phyloP scores from a whole-genome alignment of 2,113 vertebrate genomes.

The Oncorhynchus clarkii region DNA sequence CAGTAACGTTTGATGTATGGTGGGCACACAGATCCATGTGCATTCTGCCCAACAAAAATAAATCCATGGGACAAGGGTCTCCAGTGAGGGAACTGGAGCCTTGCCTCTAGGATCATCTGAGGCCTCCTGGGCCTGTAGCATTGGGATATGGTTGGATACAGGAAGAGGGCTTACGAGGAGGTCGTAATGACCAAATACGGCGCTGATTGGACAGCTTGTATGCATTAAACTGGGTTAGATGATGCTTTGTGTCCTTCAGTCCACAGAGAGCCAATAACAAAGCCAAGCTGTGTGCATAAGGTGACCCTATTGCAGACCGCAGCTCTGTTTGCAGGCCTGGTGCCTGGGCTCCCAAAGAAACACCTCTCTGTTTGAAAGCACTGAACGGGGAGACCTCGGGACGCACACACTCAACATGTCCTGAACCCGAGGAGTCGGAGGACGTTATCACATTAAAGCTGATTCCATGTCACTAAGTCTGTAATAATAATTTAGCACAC shows the following conservation, averaged over 20 bases:
- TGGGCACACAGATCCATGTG: conserved; percentile 22
- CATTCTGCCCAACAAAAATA: conserved; percentile 18
- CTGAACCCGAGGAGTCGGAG: conserved; percentile 5
- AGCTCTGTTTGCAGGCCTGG: conserved; percentile 49
- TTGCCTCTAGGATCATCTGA: conserved; percentile 42
- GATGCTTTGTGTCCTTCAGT: conserved; percentile 65
- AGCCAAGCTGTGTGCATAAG: conserved; percentile 61
- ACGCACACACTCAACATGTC: conserved; percentile 30
- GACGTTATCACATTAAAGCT: too few species aligned
- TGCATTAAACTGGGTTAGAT: conserved; percentile 68
- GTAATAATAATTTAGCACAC: too few species aligned
- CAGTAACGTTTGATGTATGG: conserved; percentile 42
- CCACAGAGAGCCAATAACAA: conserved; percentile 66
- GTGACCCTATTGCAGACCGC: conserved; percentile 48
- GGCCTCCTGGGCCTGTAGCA: conserved; percentile 32
- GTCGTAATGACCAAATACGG: conserved; percentile 44
- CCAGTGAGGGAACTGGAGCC: conserved; percentile 18
- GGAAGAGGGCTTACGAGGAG: conserved; percentile 41
- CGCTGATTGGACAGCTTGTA: conserved; percentile 72
- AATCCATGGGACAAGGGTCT: conserved; percentile 21
- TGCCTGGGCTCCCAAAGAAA: conserved; percentile 56
- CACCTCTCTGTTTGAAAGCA: conserved; percentile 54
- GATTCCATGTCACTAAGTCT: too few species aligned
- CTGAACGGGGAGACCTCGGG: conserved; percentile 54
- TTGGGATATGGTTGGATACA: conserved; percentile 26